Percentiles rank a stretch among this genome's conserved stretches.
Evolutionary conservation across 2,797 vertebrate species (phyloP).

Genomic region (Melanotaenia parkinsoni): DNA sequence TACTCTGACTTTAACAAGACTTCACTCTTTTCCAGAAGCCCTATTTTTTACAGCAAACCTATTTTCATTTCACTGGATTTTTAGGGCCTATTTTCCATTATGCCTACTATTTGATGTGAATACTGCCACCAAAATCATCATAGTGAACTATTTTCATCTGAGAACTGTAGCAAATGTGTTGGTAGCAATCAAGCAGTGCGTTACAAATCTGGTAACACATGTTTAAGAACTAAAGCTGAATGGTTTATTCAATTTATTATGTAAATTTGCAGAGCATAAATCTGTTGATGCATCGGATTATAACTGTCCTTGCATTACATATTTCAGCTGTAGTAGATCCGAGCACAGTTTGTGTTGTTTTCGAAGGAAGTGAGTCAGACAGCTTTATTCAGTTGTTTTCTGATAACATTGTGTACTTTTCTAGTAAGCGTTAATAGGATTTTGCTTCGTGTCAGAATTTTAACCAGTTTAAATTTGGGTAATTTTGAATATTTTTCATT

Average conservation of each 20-base stretch:
- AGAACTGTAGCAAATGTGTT: constrained; percentile 23
- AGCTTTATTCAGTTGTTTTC: constrained; percentile 29
- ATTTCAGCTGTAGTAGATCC: constrained; percentile 13
- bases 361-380: constrained; percentile 16
- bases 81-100: constrained; percentile 21
- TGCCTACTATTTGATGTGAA: constrained; percentile 28
- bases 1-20: constrained; percentile 24
- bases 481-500: constrained; percentile 23
- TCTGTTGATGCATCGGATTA: constrained; percentile 15
- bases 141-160: constrained; percentile 11
- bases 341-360: constrained; percentile 40
- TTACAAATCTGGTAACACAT: not conserved
- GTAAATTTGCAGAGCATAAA: constrained; percentile 10
- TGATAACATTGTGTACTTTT: constrained; percentile 21
- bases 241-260: constrained; percentile 22
- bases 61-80: constrained; percentile 27
- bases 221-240: constrained; percentile 5
- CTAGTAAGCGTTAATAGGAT: constrained; percentile 1
- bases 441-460: constrained; percentile 23
- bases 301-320: constrained; percentile 8
- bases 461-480: constrained; percentile 13
- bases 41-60: constrained; percentile 11
- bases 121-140: constrained; percentile 63
- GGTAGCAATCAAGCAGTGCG: constrained; percentile 5
- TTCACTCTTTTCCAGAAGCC: constrained; percentile 22